Percentiles rank a stretch among this genome's conserved stretches.
Evolutionary conservation across 2,113 vertebrate species (phyloP).

Genomic region (Lonchura striata): DNA sequence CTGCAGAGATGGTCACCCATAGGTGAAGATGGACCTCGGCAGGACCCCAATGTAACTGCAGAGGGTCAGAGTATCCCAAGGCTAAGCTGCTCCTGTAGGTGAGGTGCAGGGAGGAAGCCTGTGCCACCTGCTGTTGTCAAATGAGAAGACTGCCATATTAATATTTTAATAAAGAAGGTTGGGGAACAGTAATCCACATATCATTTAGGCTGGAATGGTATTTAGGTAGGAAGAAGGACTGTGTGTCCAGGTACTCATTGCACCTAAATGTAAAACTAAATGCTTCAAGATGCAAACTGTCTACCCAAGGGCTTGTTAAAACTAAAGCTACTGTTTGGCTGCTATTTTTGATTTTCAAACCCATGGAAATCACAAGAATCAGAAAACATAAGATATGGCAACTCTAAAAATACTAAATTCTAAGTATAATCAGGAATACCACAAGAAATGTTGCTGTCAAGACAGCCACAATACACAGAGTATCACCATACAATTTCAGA

Average conservation of each 20-base stretch:
- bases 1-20: background rate
- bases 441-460: background rate
- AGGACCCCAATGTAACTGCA: background rate
- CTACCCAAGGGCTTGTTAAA: background rate
- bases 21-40: background rate
- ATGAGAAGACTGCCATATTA: background rate
- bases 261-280: background rate
- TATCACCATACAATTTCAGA: background rate
- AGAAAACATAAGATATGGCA: background rate
- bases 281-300: background rate
- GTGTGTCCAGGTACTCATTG: background rate
- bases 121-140: too few relatives aligned
- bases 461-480: background rate
- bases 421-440: background rate
- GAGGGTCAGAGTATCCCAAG: rapidly evolving
- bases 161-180: background rate
- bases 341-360: background rate
- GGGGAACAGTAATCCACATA: background rate
- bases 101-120: too few relatives aligned
- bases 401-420: background rate
- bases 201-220: background rate
- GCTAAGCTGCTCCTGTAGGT: background rate
- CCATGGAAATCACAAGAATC: background rate
- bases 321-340: too few relatives aligned
- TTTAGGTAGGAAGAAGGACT: background rate